Evolutionary conservation across 2,888 invertebrate genomes (phyloP).

Genomic region (Leucophora obtusa): DNA sequence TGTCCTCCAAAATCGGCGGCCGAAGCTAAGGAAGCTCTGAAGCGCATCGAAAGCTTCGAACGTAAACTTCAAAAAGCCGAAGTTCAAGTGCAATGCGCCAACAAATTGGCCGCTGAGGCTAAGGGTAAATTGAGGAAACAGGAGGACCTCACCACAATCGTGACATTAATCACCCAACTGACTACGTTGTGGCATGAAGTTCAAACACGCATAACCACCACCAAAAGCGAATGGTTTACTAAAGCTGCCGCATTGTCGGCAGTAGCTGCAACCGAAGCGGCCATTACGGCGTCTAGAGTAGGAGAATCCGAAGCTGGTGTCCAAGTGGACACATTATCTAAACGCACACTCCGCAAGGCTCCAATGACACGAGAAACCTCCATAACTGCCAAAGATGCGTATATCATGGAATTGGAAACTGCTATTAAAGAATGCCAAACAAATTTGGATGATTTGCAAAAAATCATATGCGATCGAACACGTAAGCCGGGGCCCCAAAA

Average conservation of each 20-base stretch:
- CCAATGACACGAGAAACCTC: conserved; percentile 82
- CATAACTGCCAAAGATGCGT: conserved; percentile 90
- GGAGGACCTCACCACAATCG: conserved; percentile 81
- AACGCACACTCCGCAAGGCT: conserved; percentile 75
- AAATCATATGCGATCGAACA: conserved; percentile 81
- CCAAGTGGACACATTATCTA: conserved; percentile 89
- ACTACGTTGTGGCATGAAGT: conserved; percentile 83
- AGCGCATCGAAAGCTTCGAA: conserved; percentile 79
- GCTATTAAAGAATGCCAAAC: conserved; percentile 86
- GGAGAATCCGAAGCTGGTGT: conserved; percentile 88
- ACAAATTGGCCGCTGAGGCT: conserved; percentile 81
- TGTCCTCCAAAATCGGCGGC: conserved; percentile 75
- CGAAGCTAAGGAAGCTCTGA: conserved; percentile 69
- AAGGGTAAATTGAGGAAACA: conserved; percentile 81
- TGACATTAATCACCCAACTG: conserved; percentile 84
- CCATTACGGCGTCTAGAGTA: conserved; percentile 86
- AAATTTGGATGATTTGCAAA: conserved; percentile 84
- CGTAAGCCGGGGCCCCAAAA: conserved; percentile 84
- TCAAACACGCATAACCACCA: conserved; percentile 79
- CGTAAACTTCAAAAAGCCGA: conserved; percentile 81
- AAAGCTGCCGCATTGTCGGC: conserved; percentile 70
- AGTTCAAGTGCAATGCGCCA: conserved; percentile 80
- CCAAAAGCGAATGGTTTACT: conserved; percentile 78
- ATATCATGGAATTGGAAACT: conserved; percentile 85
- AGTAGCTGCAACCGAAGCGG: conserved; percentile 81